Evolutionary conservation across 2,797 vertebrate genomes (phyloP).

Genomic region (Rousettus madagascariensis): DNA sequence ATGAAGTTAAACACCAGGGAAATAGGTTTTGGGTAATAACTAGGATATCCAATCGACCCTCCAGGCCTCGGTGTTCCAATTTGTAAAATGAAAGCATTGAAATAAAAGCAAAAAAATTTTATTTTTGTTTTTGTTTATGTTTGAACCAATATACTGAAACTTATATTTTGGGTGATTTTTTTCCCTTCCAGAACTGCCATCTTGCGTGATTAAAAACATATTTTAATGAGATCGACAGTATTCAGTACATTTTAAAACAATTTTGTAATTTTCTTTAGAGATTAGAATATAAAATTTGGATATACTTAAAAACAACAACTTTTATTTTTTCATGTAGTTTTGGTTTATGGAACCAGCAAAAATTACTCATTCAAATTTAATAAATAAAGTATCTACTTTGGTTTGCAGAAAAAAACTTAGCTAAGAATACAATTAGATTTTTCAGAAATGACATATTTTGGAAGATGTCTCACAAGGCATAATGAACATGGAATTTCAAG

Average conservation of each 20-base stretch:
- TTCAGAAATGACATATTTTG: neutral
- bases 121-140: neutral
- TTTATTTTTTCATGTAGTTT: neutral
- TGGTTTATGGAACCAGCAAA: neutral
- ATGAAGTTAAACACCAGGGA: neutral
- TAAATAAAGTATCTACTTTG: conserved; percentile 7
- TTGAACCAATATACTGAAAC: conserved; percentile 37
- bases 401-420: neutral
- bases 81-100: neutral
- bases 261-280: neutral
- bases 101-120: conserved; percentile 15
- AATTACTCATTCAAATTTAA: conserved; percentile 18
- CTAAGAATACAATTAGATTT: neutral
- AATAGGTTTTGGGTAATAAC: neutral
- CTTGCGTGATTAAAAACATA: neutral
- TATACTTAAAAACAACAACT: neutral
- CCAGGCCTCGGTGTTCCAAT: neutral
- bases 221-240: neutral
- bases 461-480: neutral
- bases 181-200: neutral
- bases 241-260: neutral
- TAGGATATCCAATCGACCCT: neutral
- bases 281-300: neutral
- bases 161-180: neutral
- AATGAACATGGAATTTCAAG: neutral